A percentile compares a stretch with the other conserved stretches of the same genome.
Conservation (phyloP, 1,140 invertebrate genomes). For the Vanessa tameamea region DNA sequence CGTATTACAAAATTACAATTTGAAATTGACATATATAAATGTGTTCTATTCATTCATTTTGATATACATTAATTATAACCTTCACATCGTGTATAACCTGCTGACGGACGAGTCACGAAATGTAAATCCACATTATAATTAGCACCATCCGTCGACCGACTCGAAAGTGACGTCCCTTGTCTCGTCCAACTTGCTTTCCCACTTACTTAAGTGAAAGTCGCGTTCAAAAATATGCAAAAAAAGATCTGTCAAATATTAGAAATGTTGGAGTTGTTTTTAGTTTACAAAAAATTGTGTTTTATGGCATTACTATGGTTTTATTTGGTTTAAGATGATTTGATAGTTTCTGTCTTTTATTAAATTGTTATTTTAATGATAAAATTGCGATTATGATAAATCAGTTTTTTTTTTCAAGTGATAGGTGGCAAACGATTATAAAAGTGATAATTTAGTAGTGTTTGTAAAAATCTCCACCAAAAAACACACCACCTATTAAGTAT, state of each 20-base stretch:
- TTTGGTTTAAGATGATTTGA: no score
- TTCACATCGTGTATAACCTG: neutral
- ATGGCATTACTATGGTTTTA: neutral
- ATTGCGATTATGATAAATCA: no score
- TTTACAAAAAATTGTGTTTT: neutral
- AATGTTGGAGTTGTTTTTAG: neutral
- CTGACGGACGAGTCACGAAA: conserved; percentile 43
- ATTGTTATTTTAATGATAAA: no score
- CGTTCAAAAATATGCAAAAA: conserved; percentile 13
- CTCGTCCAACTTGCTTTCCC: conserved; percentile 47
- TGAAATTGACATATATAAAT: no score
- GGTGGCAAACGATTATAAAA: no score
- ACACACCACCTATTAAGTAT: no score
- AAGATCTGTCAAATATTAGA: neutral
- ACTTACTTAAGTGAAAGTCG: conserved; percentile 51
- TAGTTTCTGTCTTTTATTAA: no score
- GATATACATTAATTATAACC: neutral
- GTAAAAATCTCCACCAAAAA: no score
- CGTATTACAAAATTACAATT: no score
- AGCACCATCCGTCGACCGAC: conserved; percentile 45
- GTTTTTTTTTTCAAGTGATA: no score
- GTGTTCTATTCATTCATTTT: no score
- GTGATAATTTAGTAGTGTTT: no score
- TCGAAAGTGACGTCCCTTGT: conserved; percentile 53
- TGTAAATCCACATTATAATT: conserved; percentile 22